Evolutionary conservation across 2,113 vertebrate species (phyloP).

Genomic region (Pardalotus punctatus): DNA sequence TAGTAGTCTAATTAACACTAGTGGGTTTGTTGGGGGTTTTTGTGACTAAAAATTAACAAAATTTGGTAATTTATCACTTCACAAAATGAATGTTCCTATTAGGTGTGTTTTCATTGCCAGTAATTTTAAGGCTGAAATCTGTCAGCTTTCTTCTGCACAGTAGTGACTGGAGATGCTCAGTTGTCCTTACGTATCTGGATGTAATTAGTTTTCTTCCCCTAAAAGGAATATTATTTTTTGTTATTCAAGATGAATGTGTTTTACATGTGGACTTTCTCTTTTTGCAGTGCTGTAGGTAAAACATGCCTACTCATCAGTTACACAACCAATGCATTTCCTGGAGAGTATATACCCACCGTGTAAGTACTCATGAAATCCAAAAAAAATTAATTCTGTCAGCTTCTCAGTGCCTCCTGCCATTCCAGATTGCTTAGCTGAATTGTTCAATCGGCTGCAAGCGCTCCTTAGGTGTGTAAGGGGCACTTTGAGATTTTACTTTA

Average conservation of each 20-base stretch:
- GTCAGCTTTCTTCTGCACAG: not conserved
- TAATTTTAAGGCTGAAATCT: not conserved
- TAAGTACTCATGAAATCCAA: conserved; percentile 74
- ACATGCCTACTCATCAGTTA: conserved; percentile 99
- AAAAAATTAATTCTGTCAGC: not conserved
- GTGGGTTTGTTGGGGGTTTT: not conserved
- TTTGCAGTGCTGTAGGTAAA: conserved; percentile 95
- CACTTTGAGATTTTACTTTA: not conserved
- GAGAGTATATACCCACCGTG: conserved; percentile 99
- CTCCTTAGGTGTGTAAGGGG: not conserved
- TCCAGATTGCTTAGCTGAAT: not conserved
- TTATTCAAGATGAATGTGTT: not conserved
- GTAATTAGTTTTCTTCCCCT: not conserved
- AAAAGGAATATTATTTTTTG: not conserved
- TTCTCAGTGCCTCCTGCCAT: not conserved
- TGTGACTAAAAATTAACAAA: not conserved
- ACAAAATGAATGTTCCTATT: not conserved
- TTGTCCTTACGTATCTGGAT: not conserved
- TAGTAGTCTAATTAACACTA: not conserved
- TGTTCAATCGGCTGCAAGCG: not conserved
- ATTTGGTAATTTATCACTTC: not conserved
- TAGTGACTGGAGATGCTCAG: not conserved
- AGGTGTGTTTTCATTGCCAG: not conserved
- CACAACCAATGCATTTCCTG: conserved; percentile 97
- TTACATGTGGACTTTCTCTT: conserved; percentile 15